Evolutionary conservation across 2,797 vertebrate species (phyloP).

Genomic region (Eurystomus glaucurus): DNA sequence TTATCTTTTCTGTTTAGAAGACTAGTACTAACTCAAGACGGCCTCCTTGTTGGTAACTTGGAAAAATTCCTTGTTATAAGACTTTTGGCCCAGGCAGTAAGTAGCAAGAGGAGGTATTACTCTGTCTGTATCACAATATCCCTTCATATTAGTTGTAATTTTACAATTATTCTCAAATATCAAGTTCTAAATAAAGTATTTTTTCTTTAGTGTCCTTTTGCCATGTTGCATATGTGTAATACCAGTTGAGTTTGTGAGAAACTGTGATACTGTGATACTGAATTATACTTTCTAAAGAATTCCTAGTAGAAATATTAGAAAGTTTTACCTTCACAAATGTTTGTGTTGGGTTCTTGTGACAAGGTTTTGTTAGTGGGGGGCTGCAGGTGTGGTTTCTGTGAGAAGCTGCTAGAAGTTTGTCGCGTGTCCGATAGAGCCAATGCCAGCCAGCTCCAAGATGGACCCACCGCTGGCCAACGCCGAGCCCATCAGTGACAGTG

Average conservation of each 20-base stretch:
- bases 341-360: background rate
- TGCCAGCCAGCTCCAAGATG: background rate
- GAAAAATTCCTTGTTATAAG: background rate
- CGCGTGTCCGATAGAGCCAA: background rate
- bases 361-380: background rate
- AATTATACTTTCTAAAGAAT: background rate
- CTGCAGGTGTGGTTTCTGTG: background rate
- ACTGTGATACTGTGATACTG: background rate
- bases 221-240: background rate
- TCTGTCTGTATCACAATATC: background rate
- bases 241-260: background rate
- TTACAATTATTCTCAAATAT: background rate
- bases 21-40: background rate
- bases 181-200: background rate
- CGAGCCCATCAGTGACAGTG: background rate
- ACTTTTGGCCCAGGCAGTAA: background rate
- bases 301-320: background rate
- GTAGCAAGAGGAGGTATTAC: background rate
- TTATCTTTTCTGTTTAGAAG: background rate
- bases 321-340: background rate
- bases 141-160: background rate
- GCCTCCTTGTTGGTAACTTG: background rate
- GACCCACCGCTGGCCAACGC: background rate
- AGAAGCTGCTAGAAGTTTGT: background rate
- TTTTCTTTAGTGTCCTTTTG: background rate